Percentiles rank a stretch among this genome's conserved stretches.
Evolutionary conservation across 2,888 invertebrate species (phyloP).

Genomic region (Ceramica pisi): DNA sequence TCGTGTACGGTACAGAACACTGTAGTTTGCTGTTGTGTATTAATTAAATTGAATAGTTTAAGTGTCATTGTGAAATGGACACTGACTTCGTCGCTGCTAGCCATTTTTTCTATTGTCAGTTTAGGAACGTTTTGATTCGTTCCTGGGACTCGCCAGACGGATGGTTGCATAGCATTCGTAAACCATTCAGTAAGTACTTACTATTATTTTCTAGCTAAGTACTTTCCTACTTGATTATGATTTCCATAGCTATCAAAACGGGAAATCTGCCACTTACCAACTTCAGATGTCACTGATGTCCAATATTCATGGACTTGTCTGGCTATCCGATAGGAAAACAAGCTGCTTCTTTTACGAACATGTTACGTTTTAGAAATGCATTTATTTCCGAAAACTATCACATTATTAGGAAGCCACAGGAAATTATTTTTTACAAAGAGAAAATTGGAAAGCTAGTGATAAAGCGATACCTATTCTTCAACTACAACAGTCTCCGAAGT

Average conservation of each 20-base stretch:
- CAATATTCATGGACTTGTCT: background rate
- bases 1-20: background rate
- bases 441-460: background rate
- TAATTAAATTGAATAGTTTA: conserved; percentile 19
- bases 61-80: conserved; percentile 69
- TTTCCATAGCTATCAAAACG: background rate
- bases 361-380: too few relatives aligned
- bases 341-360: background rate
- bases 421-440: background rate
- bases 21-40: conserved; percentile 6
- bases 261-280: background rate
- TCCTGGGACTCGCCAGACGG: conserved; percentile 82
- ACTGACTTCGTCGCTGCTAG: conserved; percentile 61
- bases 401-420: background rate
- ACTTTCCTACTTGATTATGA: too few relatives aligned
- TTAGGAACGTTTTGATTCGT: conserved; percentile 81
- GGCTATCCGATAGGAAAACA: background rate
- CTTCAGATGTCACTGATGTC: background rate
- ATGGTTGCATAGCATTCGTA: conserved; percentile 74
- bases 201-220: background rate
- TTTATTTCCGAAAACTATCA: background rate
- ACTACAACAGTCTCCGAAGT: background rate
- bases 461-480: background rate
- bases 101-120: conserved; percentile 75
- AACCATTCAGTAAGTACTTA: conserved; percentile 74